These are phyloP conservation scores for Heloderma charlesbogerti DNA, from an alignment of 2,113 vertebrate species.

Conservation along the genomic window DNA sequence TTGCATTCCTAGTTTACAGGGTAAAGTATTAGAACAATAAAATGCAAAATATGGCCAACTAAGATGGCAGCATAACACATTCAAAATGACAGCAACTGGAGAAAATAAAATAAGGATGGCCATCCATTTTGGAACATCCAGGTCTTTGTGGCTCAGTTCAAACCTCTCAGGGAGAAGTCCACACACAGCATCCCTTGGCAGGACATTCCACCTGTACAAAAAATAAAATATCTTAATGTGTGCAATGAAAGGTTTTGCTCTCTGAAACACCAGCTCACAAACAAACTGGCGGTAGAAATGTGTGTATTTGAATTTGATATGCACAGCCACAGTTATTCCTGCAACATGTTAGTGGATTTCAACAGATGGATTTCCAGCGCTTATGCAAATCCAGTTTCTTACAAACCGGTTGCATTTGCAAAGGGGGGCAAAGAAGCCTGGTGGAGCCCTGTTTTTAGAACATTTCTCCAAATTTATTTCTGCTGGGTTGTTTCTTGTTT, in stretches of 20 bases:
- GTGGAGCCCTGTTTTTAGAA: not conserved
- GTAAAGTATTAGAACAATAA: too few species aligned
- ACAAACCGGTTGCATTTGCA: not conserved
- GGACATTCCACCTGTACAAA: not conserved
- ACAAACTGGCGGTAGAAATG: not conserved
- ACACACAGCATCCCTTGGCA: too few species aligned
- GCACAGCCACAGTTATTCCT: not conserved
- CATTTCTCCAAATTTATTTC: accelerated
- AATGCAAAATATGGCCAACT: too few species aligned
- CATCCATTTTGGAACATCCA: too few species aligned
- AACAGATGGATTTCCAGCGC: not conserved
- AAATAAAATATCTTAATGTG: not conserved
- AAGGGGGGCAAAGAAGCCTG: conserved; percentile 34
- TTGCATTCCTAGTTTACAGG: too few species aligned
- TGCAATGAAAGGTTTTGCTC: not conserved
- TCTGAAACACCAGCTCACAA: not conserved
- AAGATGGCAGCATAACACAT: too few species aligned
- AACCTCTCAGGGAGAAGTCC: too few species aligned
- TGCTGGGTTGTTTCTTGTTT: conserved; percentile 12
- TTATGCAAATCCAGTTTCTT: conserved; percentile 50
- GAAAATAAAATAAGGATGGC: too few species aligned
- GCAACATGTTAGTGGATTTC: not conserved
- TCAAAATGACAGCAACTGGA: too few species aligned
- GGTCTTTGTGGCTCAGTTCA: too few species aligned
- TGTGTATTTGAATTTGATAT: not conserved